phyloP scores from a whole-genome alignment of 2,113 vertebrate genomes.

The Gadus chalcogrammus region DNA sequence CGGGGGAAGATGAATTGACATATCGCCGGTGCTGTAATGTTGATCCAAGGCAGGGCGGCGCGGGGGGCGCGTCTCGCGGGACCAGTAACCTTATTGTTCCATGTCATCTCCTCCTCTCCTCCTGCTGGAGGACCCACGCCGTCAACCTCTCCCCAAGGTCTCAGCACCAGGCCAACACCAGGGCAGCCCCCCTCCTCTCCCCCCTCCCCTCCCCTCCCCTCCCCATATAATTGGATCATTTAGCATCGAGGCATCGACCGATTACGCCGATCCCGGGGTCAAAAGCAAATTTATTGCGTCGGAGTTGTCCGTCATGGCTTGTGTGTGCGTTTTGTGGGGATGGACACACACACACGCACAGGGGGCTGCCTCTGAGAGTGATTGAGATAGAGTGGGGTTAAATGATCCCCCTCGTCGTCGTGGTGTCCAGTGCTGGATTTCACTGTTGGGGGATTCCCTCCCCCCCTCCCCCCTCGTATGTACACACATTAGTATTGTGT shows the following conservation, averaged over 20 bases:
- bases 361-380: background rate
- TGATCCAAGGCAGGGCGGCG: conserved; percentile 57
- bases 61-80: conserved; percentile 47
- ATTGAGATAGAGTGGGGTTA: background rate
- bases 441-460: conserved; percentile 57
- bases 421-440: conserved; percentile 9
- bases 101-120: conserved; percentile 63
- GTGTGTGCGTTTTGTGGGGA: conserved; percentile 39
- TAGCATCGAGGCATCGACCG: conserved; percentile 61
- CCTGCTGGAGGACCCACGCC: conserved; percentile 65
- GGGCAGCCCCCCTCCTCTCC: conserved; percentile 8
- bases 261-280: conserved; percentile 48
- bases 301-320: conserved; percentile 48
- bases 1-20: conserved; percentile 59
- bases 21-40: conserved; percentile 57
- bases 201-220: background rate
- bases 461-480: conserved; percentile 40
- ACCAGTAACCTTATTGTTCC: conserved; percentile 66
- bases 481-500: background rate
- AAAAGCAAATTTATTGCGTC: conserved; percentile 46
- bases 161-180: conserved; percentile 37
- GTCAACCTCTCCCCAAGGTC: conserved; percentile 70
- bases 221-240: conserved; percentile 66
- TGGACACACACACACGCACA: background rate
- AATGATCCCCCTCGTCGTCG: too few relatives aligned